A percentile compares a stretch with the other conserved stretches of the same genome.
Evolutionary conservation across 2,797 vertebrate species (phyloP).

Genomic region (Pseudochaenichthys georgianus): DNA sequence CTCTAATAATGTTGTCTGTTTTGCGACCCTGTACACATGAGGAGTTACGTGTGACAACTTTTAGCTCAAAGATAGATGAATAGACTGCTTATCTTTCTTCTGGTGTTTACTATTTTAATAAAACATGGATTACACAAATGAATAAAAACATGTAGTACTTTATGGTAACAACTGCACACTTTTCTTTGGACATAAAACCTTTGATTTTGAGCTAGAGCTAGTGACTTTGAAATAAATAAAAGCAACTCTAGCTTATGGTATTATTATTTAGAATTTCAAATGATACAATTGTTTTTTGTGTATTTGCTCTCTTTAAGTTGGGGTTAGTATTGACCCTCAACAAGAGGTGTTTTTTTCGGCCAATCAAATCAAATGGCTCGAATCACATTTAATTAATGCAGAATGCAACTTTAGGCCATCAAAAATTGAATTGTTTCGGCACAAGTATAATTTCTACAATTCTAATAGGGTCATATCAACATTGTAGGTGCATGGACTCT

Average conservation of each 20-base stretch:
- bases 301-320: background rate
- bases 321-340: background rate
- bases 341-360: background rate
- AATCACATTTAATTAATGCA: background rate
- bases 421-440: no score
- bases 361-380: background rate
- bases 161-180: background rate
- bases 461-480: background rate
- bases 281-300: background rate
- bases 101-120: background rate
- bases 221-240: background rate
- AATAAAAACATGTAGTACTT: background rate
- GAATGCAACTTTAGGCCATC: no score
- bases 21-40: background rate
- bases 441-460: no score
- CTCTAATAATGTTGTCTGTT: background rate
- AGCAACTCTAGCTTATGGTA: background rate
- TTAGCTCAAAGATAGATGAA: background rate
- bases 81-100: background rate
- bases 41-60: background rate
- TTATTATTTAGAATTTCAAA: background rate
- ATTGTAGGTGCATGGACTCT: background rate
- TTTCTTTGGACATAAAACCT: background rate
- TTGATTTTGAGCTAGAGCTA: background rate
- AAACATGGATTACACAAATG: background rate